Evolutionary conservation across 2,113 vertebrate genomes (phyloP).

Genomic region (Taxidea taxus): DNA sequence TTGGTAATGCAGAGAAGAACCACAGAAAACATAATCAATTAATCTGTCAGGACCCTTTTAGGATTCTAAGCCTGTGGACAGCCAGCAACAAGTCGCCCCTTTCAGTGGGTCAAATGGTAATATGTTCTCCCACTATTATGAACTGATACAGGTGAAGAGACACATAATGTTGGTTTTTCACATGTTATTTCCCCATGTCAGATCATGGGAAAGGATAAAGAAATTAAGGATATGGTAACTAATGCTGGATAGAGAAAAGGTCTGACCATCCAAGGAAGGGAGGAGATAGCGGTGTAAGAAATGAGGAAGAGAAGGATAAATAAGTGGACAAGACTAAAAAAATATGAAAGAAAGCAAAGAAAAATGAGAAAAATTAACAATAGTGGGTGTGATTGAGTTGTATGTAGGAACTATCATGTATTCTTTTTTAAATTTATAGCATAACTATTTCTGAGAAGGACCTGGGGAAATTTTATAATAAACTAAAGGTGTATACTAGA

Average conservation of each 20-base stretch:
- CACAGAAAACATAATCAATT: too few relatives aligned
- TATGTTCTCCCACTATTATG: background rate
- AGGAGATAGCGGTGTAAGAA: background rate
- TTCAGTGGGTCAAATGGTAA: background rate
- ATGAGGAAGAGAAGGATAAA: background rate
- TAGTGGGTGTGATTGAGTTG: background rate
- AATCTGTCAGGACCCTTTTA: background rate
- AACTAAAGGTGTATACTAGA: background rate
- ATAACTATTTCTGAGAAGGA: background rate
- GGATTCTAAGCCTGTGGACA: background rate
- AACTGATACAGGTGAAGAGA: background rate
- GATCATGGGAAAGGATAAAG: background rate
- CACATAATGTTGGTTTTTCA: background rate
- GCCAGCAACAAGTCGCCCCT: background rate
- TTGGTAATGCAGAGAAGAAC: background rate
- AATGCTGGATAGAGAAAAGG: background rate
- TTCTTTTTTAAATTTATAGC: background rate
- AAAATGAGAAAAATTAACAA: background rate
- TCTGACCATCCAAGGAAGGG: background rate
- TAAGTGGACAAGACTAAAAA: background rate
- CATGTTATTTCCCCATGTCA: background rate
- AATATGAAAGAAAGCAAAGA: background rate
- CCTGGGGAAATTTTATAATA: background rate
- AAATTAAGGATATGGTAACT: background rate
- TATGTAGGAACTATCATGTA: background rate